Evolutionary conservation across 2,797 vertebrate species (phyloP), one percentile per base, ranked within the genome.

Genomic region (Adrianichthys oophorus): DNA sequence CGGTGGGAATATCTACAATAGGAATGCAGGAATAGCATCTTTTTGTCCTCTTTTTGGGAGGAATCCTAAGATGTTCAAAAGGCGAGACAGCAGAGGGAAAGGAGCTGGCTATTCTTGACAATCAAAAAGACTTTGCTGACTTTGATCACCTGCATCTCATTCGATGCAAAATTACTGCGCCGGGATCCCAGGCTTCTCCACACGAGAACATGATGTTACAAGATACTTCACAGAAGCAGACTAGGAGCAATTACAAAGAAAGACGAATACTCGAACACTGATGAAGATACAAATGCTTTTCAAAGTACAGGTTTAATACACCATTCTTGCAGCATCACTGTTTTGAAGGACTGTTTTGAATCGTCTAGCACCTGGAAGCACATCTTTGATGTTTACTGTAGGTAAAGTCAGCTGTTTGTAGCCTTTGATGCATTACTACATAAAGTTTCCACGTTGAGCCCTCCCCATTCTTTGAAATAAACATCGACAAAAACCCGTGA

Each of bases 141-240:
- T 93, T 92, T 92, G 91, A 91, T 92, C 91, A 91, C 85, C 80
- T 77, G 79, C 81, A 82, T 89, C 85, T 89, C 83, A 85, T 89
- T 89, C 89, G 78, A 61, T 76, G 77, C 70, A 75, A 86, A 90
- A 90, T 87, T 79, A 90, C 82, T 59, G 79, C 70, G 47, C 65
- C 7, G 69, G 60, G 83, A 78, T 84, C 72, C 51, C 66, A 56
- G 78, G 88, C 87, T 90, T 80, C 76, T 81, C 82, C 70, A 84
- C 83, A 79, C 58, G 80, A 43, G 80, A 84, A 81, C 80, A 57
- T 77, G 87, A 89, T 79, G 83, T 89, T 87, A 89, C 85, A 87
- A 83, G 82, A 87, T 87, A 90, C 32, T 37, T 37, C 90, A 91
- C 84, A 87, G 80, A 88, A 80, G 83, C 82, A 79, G 88, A 79